Base-by-base conservation (phyloP, 1,140 invertebrate species). In the Drosophila repletoides region DNA sequence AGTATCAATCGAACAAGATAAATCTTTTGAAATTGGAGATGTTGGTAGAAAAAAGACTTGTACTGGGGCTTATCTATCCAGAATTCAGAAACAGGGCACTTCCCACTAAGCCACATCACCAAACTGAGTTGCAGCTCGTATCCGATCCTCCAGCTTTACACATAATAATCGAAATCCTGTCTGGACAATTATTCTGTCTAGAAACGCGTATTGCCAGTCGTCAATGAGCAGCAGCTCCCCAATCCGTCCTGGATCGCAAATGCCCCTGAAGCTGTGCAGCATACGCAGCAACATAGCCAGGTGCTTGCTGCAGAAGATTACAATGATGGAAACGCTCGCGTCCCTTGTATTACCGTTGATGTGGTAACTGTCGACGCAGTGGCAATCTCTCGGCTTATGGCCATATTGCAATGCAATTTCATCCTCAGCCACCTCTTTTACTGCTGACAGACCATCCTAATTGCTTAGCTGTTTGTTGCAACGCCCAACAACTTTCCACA, bases 251-350 rank as follows among this genome's bases (percentile, higher is more conserved):
- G 91, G 79, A 1, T 97, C 96, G 3, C 97, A 95, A 56, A 96
- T 92, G 81, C 95, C 94, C 10, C 7, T 9, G n/a, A 33, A 3
- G 84, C 95, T 97, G 72, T 94, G 92, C 7, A 94, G 95, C 2
- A 96, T 97, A 31, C 97, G 91, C 2, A 98, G 91, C 28, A 98
- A 87, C 2, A 96, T 96, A 38, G 94, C 94, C 93, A 94, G 95
- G 89, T 97, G 96, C 90, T 98, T 97, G 89, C 98, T 97, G 90
- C 97, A 95, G 91, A 98, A 98, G 26, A 97, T 97, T 19, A 98
- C 94, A 51, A 98, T 94, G 10, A 98, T 94, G 90, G 51, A 5
- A 4, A 14, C 60, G 6, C n/a, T n/a, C n/a, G 17, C 0, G 0
- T 40, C 1, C 6, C 10, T 9, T 5, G 0, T 5, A 0, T 15